Base-by-base conservation (phyloP, 2,113 vertebrate species). In the Chrysemys picta region DNA sequence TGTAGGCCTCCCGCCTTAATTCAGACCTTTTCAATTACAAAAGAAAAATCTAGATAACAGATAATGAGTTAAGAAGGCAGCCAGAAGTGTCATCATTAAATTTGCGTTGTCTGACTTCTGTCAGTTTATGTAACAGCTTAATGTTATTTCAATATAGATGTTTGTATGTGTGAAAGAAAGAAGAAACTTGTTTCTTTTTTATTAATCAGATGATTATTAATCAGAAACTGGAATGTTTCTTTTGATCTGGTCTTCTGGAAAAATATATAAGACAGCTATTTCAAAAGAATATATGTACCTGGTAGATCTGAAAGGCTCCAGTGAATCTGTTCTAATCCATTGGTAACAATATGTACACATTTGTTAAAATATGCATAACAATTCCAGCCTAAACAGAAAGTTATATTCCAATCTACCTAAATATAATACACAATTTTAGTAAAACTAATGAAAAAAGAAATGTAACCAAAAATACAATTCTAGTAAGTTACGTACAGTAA, bases 401-500 rank as follows among this genome's bases (percentile, higher is more conserved):
- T 54, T 49, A 65, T 8, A 10, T 5, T 93, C 11, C 13, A 45
- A 52, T 12, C 2, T 65, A 65, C 31, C 31, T 2, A 92, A 59
- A 29, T 49, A 50, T 47, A 25, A 29, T 14, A 31, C 24, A 16
- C 0, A 75, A 2, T 69, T 85, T 54, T 52, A 94, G 82, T 3
- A 13, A 85, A 86, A 90, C 76, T 5, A 4, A 50, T 50, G 16
- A n/a, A 38, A 8, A 75, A 22, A 42, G n/a, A 75, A 75, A 75
- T 75, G 17, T 3, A 75, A 75, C 19, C 35, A 10, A n/a, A 27
- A 42, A 78, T 27, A 5, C 84, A 56, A 88, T 82, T 35, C 2
- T 0, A 84, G 86, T 80, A 47, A 82, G 25, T 7, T 54, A 47
- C 0, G 0, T 16, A 4, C 3, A 72, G 6, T 57, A 65, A 65